A percentile compares a stretch with the other conserved stretches of the same genome.
These are phyloP conservation scores for Plectrocnemia conspersa DNA, from an alignment of 1,140 invertebrate species.

Conservation along the genomic window DNA sequence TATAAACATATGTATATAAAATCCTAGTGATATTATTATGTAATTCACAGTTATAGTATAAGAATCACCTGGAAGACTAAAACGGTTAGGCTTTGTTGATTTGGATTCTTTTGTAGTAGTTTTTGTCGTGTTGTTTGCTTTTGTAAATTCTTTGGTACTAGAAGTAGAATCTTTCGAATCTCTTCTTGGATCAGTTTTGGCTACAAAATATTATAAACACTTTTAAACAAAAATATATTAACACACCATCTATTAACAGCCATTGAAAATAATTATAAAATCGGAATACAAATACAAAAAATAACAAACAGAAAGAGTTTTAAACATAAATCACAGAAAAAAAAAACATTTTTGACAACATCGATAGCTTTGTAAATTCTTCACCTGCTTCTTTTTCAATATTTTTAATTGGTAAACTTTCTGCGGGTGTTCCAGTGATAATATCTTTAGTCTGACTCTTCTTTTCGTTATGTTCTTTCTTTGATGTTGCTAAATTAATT, in stretches of 20 bases:
- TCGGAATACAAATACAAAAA: background rate
- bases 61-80: constrained; percentile 21
- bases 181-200: constrained; percentile 26
- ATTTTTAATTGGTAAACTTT: background rate
- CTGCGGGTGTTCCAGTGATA: background rate
- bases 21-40: background rate
- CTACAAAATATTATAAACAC: constrained; percentile 11
- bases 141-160: constrained; percentile 28
- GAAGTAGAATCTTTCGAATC: constrained; percentile 33
- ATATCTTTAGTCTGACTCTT: constrained; percentile 7
- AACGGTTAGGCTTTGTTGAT: constrained; percentile 22
- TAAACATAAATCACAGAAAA: background rate
- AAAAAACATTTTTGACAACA: background rate
- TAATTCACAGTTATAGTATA: background rate
- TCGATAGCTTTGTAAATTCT: too few species aligned
- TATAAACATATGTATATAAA: too few species aligned
- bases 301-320: background rate
- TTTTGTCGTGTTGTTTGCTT: constrained; percentile 16
- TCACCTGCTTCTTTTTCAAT: constrained; percentile 10
- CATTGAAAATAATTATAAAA: background rate
- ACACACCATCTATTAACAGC: too few species aligned
- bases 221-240: background rate
- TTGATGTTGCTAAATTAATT: constrained; percentile 11
- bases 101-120: constrained; percentile 16
- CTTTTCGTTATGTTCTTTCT: constrained; percentile 28